phyloP scores from a whole-genome alignment of 2,113 vertebrate genomes.

The Hemicordylus capensis region DNA sequence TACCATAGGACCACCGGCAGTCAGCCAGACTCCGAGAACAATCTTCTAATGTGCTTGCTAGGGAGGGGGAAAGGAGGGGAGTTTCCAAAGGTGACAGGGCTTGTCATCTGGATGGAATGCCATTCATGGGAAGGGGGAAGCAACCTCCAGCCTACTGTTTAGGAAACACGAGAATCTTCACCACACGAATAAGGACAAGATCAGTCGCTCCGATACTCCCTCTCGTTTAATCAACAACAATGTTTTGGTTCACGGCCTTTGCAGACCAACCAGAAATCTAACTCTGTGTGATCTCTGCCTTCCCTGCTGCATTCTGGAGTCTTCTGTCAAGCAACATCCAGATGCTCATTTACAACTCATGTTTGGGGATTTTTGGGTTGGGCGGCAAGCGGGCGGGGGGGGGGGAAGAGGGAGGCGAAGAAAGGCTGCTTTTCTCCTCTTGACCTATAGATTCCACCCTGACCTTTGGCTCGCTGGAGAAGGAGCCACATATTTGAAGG shows the following conservation, averaged over 20 bases:
- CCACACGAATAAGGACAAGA: slow-evolving; percentile 13
- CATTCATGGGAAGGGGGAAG: not conserved
- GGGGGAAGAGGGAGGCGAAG: no score
- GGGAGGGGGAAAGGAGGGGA: accelerated
- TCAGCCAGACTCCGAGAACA: slow-evolving; percentile 29
- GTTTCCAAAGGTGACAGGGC: slow-evolving; percentile 39
- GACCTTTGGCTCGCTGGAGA: slow-evolving; percentile 64
- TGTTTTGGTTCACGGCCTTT: not conserved
- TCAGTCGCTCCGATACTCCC: slow-evolving; percentile 28
- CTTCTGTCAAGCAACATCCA: not conserved
- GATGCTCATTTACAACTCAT: slow-evolving; percentile 36
- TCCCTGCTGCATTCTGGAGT: not conserved
- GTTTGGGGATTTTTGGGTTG: not conserved
- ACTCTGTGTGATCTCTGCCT: slow-evolving; percentile 29
- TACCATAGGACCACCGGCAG: not conserved
- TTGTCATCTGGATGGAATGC: slow-evolving; percentile 52
- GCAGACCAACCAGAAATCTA: slow-evolving; percentile 51
- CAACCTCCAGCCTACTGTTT: not conserved
- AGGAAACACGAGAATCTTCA: not conserved
- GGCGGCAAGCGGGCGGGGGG: slow-evolving; percentile 16
- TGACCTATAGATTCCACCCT: slow-evolving; percentile 50
- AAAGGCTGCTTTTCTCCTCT: slow-evolving; percentile 45
- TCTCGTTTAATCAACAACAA: slow-evolving; percentile 34
- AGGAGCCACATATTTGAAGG: slow-evolving; percentile 68
- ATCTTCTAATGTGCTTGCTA: slow-evolving; percentile 50